Evolutionary conservation across 1,140 invertebrate genomes (phyloP), one percentile per base, ranked within the genome.

Genomic region (Helicoverpa armigera): DNA sequence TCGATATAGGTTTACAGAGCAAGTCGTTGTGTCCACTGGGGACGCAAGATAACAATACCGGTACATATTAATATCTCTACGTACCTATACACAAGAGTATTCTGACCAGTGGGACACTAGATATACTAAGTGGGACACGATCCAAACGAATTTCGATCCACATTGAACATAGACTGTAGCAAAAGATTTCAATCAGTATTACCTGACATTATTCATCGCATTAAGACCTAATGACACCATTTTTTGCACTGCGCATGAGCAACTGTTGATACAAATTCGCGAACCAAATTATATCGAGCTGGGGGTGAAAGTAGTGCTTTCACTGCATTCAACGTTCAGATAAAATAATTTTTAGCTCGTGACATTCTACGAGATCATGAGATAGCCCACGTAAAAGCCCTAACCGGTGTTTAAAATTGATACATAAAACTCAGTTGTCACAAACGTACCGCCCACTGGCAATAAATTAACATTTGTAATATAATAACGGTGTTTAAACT

Each of bases 251-350:
- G 54, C 65, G 74, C 85, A 86, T 83, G 85, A 84, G 80, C 85
- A 88, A 85, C 79, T 85, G 85, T 86, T 90, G 90, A 88, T 92
- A 92, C 90, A 89, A 85, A 91, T 91, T 90, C 85, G 83, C 85
- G 80, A 63, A 81, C 83, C 60, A 81, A 88, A 85, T 86, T 80
- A 82, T 83, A 82, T 84, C 81, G 65, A 81, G 54, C 80, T 77
- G 78, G 82, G 85, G 81, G 83, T 82, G 87, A 89, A 89, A 89
- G 86, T 87, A 85, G 82, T 70, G 84, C 87, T 88, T 87, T 88
- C 87, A 83, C 87, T 85, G 73, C 54, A 63, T 74, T 73, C 58
- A 83, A 18, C 14, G 73, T 70, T 61, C n/a, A 82, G 70, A 82
- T 85, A 81, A 82, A 65, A 80, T 54, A 72, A 63, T 77, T 67